A percentile compares a stretch with the other conserved stretches of the same genome.
These are phyloP conservation scores for Epsilonema sp. DNA, from an alignment of 2,888 invertebrate genomes.

Conservation along the genomic window DNA sequence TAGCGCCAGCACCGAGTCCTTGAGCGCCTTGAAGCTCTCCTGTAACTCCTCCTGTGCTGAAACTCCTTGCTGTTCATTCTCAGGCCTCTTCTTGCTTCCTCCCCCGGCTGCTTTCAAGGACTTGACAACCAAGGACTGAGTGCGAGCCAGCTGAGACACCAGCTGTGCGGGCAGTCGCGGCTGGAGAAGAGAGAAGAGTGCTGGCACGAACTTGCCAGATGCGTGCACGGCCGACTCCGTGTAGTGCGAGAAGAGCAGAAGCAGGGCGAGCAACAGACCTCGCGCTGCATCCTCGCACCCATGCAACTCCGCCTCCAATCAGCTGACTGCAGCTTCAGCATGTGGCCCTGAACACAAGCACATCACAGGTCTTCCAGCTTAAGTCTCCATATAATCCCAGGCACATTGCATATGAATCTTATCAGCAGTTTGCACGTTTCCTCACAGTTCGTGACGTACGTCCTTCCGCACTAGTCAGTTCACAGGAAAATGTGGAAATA, in stretches of 20 bases:
- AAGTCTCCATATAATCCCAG: too few species aligned
- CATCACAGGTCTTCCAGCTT: too few species aligned
- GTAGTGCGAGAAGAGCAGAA: constrained; percentile 54
- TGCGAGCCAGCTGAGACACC: neutral
- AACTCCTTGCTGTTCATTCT: too few species aligned
- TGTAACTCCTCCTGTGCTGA: neutral
- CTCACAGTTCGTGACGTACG: too few species aligned
- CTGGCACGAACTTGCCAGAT: constrained; percentile 74
- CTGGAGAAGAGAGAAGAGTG: constrained; percentile 19
- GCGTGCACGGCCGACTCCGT: constrained; percentile 69
- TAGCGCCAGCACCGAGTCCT: neutral
- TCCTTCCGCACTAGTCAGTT: too few species aligned
- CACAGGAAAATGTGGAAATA: too few species aligned
- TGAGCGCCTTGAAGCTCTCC: neutral
- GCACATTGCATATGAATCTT: too few species aligned
- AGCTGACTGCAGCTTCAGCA: neutral
- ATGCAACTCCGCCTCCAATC: constrained; percentile 51
- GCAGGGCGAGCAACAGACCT: constrained; percentile 51
- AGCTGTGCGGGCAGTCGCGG: neutral
- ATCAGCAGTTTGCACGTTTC: too few species aligned
- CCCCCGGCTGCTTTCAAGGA: too few species aligned
- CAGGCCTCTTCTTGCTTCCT: too few species aligned
- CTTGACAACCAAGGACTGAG: neutral
- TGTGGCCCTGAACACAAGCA: neutral
- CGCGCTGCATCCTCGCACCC: constrained; percentile 52